Percentiles rank a stretch among this genome's conserved stretches.
These are phyloP conservation scores for Olivierus martensii DNA, from an alignment of 1,140 invertebrate species.

Conservation along the genomic window DNA sequence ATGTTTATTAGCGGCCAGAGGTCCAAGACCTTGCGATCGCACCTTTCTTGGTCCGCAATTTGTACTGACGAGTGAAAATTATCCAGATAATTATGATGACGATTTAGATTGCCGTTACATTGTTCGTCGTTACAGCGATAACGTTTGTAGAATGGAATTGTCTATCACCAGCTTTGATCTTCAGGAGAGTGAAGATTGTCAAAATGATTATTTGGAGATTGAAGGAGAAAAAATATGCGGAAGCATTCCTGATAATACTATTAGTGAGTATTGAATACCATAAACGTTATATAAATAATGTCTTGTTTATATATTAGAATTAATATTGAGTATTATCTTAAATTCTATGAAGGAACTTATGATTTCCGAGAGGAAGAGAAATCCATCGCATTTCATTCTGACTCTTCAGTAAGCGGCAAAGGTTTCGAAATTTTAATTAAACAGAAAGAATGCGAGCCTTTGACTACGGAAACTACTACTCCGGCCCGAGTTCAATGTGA, in stretches of 20 bases:
- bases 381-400: slow-evolving; percentile 11
- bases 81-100: slow-evolving; percentile 18
- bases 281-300: too few species aligned
- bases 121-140: slow-evolving; percentile 5
- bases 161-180: slow-evolving; percentile 20
- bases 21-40: slow-evolving; percentile 16
- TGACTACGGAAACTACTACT: too few species aligned
- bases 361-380: slow-evolving; percentile 14
- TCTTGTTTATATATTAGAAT: too few species aligned
- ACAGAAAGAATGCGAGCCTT: slow-evolving; percentile 15
- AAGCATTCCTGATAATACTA: not conserved
- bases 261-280: not conserved
- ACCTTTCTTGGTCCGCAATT: slow-evolving; percentile 17
- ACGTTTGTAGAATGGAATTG: slow-evolving; percentile 18
- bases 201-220: slow-evolving; percentile 16
- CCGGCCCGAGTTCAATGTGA: slow-evolving; percentile 3
- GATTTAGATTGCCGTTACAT: slow-evolving; percentile 20
- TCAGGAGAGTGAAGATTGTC: slow-evolving; percentile 17
- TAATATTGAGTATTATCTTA: not conserved
- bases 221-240: slow-evolving; percentile 19
- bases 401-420: slow-evolving; percentile 10
- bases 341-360: slow-evolving; percentile 7
- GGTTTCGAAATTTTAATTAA: slow-evolving; percentile 13
- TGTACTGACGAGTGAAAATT: slow-evolving; percentile 18
- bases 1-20: slow-evolving; percentile 1